A percentile compares a stretch with the other conserved stretches of the same genome.
Conservation (phyloP, 2,888 invertebrate species). For the Cremastinae sp. region DNA sequence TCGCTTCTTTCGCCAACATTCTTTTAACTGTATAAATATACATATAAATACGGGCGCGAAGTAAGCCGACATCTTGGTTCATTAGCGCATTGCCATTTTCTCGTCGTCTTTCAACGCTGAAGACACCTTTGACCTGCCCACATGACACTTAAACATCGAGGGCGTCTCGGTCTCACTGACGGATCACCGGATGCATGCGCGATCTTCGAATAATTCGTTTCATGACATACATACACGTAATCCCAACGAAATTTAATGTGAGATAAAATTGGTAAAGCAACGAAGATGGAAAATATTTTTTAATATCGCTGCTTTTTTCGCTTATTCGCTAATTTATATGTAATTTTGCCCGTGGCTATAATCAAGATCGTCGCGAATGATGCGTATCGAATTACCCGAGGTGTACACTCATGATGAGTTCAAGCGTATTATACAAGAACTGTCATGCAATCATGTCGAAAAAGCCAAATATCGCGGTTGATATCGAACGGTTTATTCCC, state of each 20-base stretch:
- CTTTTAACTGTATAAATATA: conserved; percentile 9
- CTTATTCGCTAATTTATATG: conserved; percentile 46
- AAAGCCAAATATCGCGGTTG: conserved; percentile 23
- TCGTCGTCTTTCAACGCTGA: conserved; percentile 40
- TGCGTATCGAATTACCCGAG: conserved; percentile 49
- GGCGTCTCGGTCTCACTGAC: conserved; percentile 36
- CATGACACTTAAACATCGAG: conserved; percentile 42
- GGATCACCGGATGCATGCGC: conserved; percentile 51
- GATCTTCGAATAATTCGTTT: conserved; percentile 43
- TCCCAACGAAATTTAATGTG: conserved; percentile 14
- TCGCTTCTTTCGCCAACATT: conserved; percentile 14
- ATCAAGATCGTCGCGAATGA: conserved; percentile 45
- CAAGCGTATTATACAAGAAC: conserved; percentile 11
- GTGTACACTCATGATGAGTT: neutral
- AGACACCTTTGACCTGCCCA: conserved; percentile 57
- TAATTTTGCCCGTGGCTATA: conserved; percentile 10
- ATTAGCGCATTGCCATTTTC: conserved; percentile 56
- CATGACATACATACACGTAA: conserved; percentile 1
- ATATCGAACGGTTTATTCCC: conserved; percentile 23
- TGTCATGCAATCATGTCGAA: conserved; percentile 13
- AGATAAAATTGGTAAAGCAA: conserved; percentile 7
- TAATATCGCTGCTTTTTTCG: conserved; percentile 32
- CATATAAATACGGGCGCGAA: neutral
- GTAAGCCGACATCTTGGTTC: conserved; percentile 46
- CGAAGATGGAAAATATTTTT: conserved; percentile 15